Evolutionary conservation across 2,888 invertebrate genomes (phyloP).

Genomic region (Hirtodrosophila confusa): DNA sequence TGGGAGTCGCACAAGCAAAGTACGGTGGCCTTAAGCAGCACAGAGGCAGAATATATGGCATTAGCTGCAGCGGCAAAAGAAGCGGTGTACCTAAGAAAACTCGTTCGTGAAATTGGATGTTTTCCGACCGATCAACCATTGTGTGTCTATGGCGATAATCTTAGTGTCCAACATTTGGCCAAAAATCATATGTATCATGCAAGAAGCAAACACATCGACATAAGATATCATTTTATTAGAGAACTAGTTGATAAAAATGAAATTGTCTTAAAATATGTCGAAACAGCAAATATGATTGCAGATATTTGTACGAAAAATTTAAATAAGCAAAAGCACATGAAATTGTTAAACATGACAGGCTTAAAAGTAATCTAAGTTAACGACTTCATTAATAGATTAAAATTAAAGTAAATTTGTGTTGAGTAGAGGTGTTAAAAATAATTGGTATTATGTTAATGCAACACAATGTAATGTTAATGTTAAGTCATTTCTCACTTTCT

Average conservation of each 20-base stretch:
- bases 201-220: slow-evolving; percentile 1
- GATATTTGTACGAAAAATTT: too few species aligned
- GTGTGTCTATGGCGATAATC: slow-evolving; percentile 3
- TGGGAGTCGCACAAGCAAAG: too few species aligned
- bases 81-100: neutral
- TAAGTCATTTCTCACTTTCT: too few species aligned
- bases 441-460: too few species aligned
- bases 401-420: neutral
- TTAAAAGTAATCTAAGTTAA: neutral
- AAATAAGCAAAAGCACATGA: too few species aligned
- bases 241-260: neutral
- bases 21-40: too few species aligned
- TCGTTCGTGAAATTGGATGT: neutral
- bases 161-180: neutral
- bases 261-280: neutral
- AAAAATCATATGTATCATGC: neutral
- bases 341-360: too few species aligned
- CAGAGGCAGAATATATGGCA: too few species aligned
- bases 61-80: too few species aligned
- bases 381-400: neutral
- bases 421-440: slow-evolving; percentile 10
- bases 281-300: too few species aligned
- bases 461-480: too few species aligned
- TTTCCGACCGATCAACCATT: slow-evolving; percentile 5
- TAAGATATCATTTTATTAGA: neutral